Evolutionary conservation across 2,888 invertebrate species (phyloP), one percentile per base, ranked within the genome.

Genomic region (Sinodicranocentrus sp.): DNA sequence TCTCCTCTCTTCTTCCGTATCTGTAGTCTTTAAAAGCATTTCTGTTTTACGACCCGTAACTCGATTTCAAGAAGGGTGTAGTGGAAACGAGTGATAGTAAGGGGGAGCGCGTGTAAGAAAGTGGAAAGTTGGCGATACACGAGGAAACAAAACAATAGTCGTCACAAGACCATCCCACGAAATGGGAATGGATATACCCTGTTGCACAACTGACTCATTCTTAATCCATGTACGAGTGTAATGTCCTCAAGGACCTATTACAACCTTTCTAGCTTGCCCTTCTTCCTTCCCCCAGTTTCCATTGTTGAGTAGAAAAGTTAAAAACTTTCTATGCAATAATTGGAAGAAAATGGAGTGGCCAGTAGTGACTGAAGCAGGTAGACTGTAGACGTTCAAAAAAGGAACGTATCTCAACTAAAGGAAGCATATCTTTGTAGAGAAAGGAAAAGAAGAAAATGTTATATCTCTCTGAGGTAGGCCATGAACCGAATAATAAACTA

Each of bases 291-390:
- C 26, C 23, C 26, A 61, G 65, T 44, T 54, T 79, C 71, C 65
- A 80, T 84, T 80, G 84, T 80, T 84, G 79, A 70, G 61, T 33
- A 78, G 10, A 48, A 70, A 78, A 70, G 70, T 52, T 77, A 52
- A 59, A 57, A 78, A 78, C 70, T 67, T 78, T 76, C 54, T 48
- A 43, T 61, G 59, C 48, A 68, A 78, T 78, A 68, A 70, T 70
- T 78, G 68, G 68, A 70, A 78, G 71, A 78, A 71, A 78, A 78
- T 78, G 63, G 71, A 78, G 44, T 78, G 71, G 68, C 25, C 78
- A 63, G 78, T 57, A 26, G 48, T 48, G 48, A 48, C 15, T 48
- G 63, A 33, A 39, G 10, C 33, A 19, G 23, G 57, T 15, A 57
- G 21, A 57, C n/a, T n/a, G n/a, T n/a, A n/a, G n/a, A n/a, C n/a